These are phyloP conservation scores for Oncorhynchus gorbuscha DNA, from an alignment of 2,113 vertebrate genomes.

Conservation along the genomic window DNA sequence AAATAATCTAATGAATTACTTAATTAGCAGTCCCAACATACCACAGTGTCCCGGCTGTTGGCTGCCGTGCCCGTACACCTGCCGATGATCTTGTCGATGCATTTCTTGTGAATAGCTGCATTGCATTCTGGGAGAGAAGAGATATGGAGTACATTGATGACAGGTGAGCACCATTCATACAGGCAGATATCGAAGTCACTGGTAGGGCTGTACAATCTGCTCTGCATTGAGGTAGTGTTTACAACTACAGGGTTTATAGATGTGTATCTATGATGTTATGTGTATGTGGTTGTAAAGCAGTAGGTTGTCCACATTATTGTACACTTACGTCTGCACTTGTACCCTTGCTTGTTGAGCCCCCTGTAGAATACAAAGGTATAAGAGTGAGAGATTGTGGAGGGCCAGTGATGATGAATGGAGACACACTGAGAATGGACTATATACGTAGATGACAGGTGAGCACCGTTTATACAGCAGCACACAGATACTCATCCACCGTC, in stretches of 20 bases:
- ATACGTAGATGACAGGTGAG: neutral
- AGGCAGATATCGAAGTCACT: neutral
- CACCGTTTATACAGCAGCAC: neutral
- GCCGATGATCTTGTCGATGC: conserved; percentile 98
- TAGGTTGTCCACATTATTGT: neutral
- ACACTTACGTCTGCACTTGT: conserved; percentile 97
- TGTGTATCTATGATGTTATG: neutral
- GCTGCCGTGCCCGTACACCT: conserved; percentile 93
- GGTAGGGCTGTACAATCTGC: no score
- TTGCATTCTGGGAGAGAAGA: conserved; percentile 87
- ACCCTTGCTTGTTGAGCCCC: conserved; percentile 98
- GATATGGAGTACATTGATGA: neutral
- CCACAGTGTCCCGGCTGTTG: conserved; percentile 97
- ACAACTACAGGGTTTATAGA: neutral
- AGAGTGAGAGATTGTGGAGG: neutral
- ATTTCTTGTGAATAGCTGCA: conserved; percentile 99
- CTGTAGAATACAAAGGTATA: conserved; percentile 70
- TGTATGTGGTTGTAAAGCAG: neutral
- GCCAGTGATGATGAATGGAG: neutral
- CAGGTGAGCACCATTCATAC: neutral
- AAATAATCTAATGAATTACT: neutral
- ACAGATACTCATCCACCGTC: neutral
- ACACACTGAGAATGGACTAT: neutral
- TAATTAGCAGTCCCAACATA: conserved; percentile 57
- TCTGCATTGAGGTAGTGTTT: neutral